Base-by-base conservation (phyloP, 2,113 vertebrate genomes). In the Oryzias celebensis region DNA sequence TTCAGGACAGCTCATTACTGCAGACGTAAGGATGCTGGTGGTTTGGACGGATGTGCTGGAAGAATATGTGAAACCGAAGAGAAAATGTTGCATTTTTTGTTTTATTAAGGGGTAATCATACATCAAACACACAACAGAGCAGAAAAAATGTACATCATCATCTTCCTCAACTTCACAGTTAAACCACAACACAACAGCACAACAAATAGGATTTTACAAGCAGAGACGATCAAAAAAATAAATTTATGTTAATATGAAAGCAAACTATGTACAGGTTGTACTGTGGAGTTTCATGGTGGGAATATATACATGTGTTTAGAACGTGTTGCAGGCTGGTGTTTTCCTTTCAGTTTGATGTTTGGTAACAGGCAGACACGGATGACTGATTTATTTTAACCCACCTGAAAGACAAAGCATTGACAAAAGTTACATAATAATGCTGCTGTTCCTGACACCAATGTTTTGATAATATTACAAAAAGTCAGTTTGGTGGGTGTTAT, bases 141-240 rank as follows among this genome's bases (percentile, higher is more conserved):
- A 61, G 6, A n/a, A 53, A 62, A 65, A 81, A 89, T 85, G 71
- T 78, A 88, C 83, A 89, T 22, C 56, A 61, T 15, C 80, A 71
- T 73, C 68, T 28, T 60, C 22, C 53, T 55, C 23, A 48, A 17
- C 16, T 62, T 74, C 73, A 83, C 53, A 77, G 48, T 14, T 59
- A 60, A 52, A 49, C 17, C 7, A 14, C 2, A 48, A 48, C 4
- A 16, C 17, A 13, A 45, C 20, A 20, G 7, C 4, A 52, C 6
- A 17, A 62, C 16, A 60, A 14, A 58, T 5, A 48, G 10, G 0
- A 53, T 58, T 7, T 3, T 52, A 24, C 10, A 42, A 24, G 20
- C 15, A 48, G 26, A 68, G 23, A 16, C 57, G 46, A 56, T 31
- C 47, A 59, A 26, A 10, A 52, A 10, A 52, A 42, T 14, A 20